Evolutionary conservation across 2,113 vertebrate species (phyloP), one percentile per base, ranked within the genome.

Genomic region (Anser cygnoides): DNA sequence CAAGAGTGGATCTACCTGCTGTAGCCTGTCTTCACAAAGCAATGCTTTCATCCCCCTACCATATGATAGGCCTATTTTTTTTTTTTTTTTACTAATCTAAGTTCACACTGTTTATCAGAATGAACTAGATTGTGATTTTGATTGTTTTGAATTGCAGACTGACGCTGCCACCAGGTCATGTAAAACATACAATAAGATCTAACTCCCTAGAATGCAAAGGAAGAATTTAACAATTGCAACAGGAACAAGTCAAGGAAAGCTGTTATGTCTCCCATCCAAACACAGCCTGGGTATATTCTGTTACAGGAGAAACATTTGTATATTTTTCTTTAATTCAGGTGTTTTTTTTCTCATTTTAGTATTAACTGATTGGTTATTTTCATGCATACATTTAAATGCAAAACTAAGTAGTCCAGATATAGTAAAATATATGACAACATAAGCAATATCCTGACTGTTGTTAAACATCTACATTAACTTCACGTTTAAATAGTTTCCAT

Each of bases 61-160:
- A 6, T 9, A 37, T 12, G 20, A 57, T 14, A 37, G 29, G 7
- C 46, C 10, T 37, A 20, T 7, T 16, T 49, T 37, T 37, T 37
- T 37, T 37, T 37, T 37, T 37, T 37, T 37, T 59, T 50, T 66
- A 26, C 78, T 59, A 66, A 8, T 61, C 23, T 52, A 61, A 71
- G 20, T 55, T 87, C 26, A 61, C 28, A 54, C 13, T 1, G 4
- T 49, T 74, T 63, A 68, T 13, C 26, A 70, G 50, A 52, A 33
- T 13, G 33, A 74, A 58, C 49, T n/a, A 22, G 21, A 3, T 3
- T 10, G 12, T 0, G 0, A 62, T 62, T 62, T 25, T 29, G 20
- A 59, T 22, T 59, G 31, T 62, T 65, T 61, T 33, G 37, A 39
- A 61, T 71, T 75, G 26, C 44, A 84, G 14, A 80, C 15, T 61